Base-by-base conservation (phyloP, 2,113 vertebrate species). In the Platichthys flesus region DNA sequence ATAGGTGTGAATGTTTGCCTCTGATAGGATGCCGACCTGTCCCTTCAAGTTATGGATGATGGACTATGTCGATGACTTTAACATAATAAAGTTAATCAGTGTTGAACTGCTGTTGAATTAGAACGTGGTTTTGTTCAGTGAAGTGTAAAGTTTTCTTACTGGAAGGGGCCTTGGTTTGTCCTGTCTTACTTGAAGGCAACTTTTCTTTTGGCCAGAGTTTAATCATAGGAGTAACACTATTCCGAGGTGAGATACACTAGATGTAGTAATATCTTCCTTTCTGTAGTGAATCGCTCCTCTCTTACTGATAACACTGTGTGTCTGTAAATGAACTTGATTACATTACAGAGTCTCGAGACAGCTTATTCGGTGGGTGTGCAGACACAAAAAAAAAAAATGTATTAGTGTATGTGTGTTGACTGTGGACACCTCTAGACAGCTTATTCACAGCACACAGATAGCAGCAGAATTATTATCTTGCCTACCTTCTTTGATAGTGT, bases 401-500 rank as follows among this genome's bases (percentile, higher is more conserved):
- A 79, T 71, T 62, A 35, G 86, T 79, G 78, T 73, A 52, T 67
- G 81, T 82, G 87, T 15, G 58, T 54, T 81, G 78, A 85, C 82
- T 74, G 87, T 78, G 68, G 75, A 87, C 87, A 89, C 87, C 87
- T 90, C 80, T 74, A 84, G 90, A 90, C 88, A 90, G 86, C 88
- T 91, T 91, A 92, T 92, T 92, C 87, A 83, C 89, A 78, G 79
- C 76, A 82, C 85, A 93, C 87, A 82, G 89, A 90, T 88, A 88
- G 87, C 85, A 89, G 87, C 79, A 85, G 78, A 90, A 89, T 68
- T 82, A 86, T 90, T 92, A 93, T 91, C 90, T 79, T 23, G 61
- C 76, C 52, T 79, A 81, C 81, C 80, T 90, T 78, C 84, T 90
- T 87, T 83, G 92, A 93, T 92, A 90, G 78, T 92, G 90, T 90